phyloP scores from a whole-genome alignment of 2,888 invertebrate genomes.

The Lepidochitona cinerea region DNA sequence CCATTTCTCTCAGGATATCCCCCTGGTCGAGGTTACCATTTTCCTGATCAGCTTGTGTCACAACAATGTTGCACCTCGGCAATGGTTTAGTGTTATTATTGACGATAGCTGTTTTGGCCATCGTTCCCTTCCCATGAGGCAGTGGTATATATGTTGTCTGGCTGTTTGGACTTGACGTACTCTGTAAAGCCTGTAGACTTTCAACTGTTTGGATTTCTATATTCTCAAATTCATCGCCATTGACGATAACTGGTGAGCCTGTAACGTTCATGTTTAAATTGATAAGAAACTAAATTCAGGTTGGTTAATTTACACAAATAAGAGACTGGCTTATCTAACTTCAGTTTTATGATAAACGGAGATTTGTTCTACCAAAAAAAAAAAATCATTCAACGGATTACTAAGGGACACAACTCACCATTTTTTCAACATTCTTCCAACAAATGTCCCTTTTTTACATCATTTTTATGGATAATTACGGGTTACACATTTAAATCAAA shows the following conservation, averaged over 20 bases:
- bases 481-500: too few relatives aligned
- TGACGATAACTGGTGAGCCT: conserved; percentile 70
- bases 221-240: conserved; percentile 70
- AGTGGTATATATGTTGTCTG: neutral
- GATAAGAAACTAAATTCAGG: too few relatives aligned
- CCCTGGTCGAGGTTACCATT: conserved; percentile 73
- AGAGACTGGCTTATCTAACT: too few relatives aligned
- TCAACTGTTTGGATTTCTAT: conserved; percentile 50
- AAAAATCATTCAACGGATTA: too few relatives aligned
- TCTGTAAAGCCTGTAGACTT: conserved; percentile 9
- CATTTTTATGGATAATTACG: too few relatives aligned
- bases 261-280: neutral
- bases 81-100: conserved; percentile 3
- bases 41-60: conserved; percentile 45
- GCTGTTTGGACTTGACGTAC: neutral
- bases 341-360: too few relatives aligned
- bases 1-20: conserved; percentile 94
- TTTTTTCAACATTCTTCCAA: too few relatives aligned
- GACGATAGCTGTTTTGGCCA: neutral
- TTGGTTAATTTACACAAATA: too few relatives aligned
- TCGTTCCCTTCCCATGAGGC: neutral
- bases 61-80: conserved; percentile 52
- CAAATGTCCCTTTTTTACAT: too few relatives aligned
- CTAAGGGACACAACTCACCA: too few relatives aligned
- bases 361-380: too few relatives aligned